Evolutionary conservation across 2,888 invertebrate species (phyloP).

Genomic region (Spialia ferax): DNA sequence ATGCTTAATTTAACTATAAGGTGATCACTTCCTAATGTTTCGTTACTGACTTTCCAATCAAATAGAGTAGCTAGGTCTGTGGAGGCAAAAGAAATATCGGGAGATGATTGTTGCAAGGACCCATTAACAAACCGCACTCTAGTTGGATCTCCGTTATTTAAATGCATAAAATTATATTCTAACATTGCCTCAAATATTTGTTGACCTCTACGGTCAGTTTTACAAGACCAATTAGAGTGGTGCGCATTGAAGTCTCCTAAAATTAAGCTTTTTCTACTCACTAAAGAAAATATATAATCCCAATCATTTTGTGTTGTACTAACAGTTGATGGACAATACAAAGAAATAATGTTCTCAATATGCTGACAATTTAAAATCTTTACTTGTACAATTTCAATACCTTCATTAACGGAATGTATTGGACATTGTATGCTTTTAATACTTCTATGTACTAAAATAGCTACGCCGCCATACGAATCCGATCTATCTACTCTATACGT

Average conservation of each 20-base stretch:
- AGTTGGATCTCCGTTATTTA: constrained; percentile 39
- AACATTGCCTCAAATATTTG: constrained; percentile 36
- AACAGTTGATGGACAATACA: constrained; percentile 39
- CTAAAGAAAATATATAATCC: constrained; percentile 36
- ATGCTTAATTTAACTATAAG: constrained; percentile 19
- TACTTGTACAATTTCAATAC: constrained; percentile 36
- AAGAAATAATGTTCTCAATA: constrained; percentile 37
- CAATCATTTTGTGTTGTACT: constrained; percentile 34
- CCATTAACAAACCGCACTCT: constrained; percentile 31
- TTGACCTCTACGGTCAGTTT: constrained; percentile 36
- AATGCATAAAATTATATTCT: constrained; percentile 21
- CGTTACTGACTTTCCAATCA: constrained; percentile 39
- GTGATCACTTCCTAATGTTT: constrained; percentile 42
- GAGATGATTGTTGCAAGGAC: constrained; percentile 30
- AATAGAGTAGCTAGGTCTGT: constrained; percentile 28
- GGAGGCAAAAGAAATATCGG: constrained; percentile 38
- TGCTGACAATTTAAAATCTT: constrained; percentile 39
- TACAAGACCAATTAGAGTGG: constrained; percentile 40
- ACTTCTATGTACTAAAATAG: constrained; percentile 32
- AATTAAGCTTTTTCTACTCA: constrained; percentile 15
- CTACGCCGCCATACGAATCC: constrained; percentile 32
- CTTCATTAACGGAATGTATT: constrained; percentile 1
- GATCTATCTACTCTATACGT: constrained; percentile 28
- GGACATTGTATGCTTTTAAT: not conserved
- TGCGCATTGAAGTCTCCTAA: constrained; percentile 42